A percentile compares a stretch with the other conserved stretches of the same genome.
Evolutionary conservation across 1,140 invertebrate species (phyloP).

Genomic region (Drosophila fuyamai): DNA sequence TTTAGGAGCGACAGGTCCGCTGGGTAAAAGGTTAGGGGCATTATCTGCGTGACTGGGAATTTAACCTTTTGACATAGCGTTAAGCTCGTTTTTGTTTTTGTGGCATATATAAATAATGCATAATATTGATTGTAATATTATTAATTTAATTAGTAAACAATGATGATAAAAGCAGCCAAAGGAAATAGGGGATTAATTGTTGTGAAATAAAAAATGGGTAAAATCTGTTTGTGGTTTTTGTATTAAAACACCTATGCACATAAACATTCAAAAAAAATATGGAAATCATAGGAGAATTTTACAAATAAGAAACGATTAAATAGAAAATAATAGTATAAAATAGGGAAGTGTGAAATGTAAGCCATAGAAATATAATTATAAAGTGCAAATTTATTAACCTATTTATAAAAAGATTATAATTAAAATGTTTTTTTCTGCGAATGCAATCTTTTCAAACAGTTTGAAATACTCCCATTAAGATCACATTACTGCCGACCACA

Average conservation of each 20-base stretch:
- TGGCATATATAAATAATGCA: slow-evolving; percentile 40
- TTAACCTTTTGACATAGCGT: slow-evolving; percentile 64
- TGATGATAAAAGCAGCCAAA: slow-evolving; percentile 20
- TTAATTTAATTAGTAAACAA: slow-evolving; percentile 68
- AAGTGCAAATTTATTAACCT: no score
- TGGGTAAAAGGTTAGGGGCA: slow-evolving; percentile 16
- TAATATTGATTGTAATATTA: slow-evolving; percentile 53
- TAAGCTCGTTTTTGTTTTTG: slow-evolving; percentile 45
- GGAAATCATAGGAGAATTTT: no score
- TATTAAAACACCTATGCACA: not conserved
- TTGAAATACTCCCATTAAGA: slow-evolving; percentile 25
- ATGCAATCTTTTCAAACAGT: not conserved
- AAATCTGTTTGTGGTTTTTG: not conserved
- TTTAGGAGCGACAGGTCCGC: slow-evolving; percentile 40
- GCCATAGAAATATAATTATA: not conserved
- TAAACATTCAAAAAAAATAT: not conserved
- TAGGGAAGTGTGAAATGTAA: no score
- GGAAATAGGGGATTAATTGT: slow-evolving; percentile 52
- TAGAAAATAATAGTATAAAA: not conserved
- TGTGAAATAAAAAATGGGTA: slow-evolving; percentile 13
- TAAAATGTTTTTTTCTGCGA: not conserved
- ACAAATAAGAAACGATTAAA: not conserved
- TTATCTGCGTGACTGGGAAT: slow-evolving; percentile 19
- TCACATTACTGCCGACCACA: slow-evolving; percentile 35
- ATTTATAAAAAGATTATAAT: not conserved